Evolutionary conservation across 2,113 vertebrate genomes (phyloP).

Genomic region (Heptranchias perlo): DNA sequence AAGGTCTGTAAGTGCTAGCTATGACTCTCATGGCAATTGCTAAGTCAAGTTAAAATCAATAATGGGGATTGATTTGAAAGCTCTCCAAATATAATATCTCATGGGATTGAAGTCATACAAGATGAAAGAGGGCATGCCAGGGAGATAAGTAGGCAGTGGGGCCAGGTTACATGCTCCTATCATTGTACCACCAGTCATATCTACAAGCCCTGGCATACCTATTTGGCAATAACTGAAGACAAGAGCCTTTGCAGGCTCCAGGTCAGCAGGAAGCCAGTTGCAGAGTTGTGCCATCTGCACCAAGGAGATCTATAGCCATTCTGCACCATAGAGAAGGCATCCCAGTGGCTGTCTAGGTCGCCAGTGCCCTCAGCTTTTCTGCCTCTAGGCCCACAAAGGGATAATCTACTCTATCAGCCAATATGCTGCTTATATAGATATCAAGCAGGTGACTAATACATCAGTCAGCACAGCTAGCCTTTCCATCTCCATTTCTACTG

Average conservation of each 20-base stretch:
- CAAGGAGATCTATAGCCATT: background rate
- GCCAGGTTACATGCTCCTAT: background rate
- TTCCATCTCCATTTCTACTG: background rate
- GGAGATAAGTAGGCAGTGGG: background rate
- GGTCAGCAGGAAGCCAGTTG: background rate
- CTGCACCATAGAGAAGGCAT: background rate
- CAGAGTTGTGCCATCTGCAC: background rate
- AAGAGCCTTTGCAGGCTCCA: background rate
- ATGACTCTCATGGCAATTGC: background rate
- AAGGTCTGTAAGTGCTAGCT: background rate
- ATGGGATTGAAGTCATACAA: background rate
- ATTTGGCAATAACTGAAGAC: background rate
- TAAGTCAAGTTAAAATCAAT: background rate
- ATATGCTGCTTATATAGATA: background rate
- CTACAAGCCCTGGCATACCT: background rate
- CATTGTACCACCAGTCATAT: background rate
- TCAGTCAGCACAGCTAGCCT: background rate
- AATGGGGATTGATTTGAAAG: slow-evolving; percentile 3
- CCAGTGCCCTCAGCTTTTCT: background rate
- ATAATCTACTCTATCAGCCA: too few species aligned
- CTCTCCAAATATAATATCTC: background rate
- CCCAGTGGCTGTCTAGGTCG: background rate
- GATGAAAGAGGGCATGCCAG: background rate
- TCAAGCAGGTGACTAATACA: background rate
- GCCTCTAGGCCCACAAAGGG: background rate